phyloP scores from a whole-genome alignment of 1,140 invertebrate species.

The Nomia melanderi region DNA sequence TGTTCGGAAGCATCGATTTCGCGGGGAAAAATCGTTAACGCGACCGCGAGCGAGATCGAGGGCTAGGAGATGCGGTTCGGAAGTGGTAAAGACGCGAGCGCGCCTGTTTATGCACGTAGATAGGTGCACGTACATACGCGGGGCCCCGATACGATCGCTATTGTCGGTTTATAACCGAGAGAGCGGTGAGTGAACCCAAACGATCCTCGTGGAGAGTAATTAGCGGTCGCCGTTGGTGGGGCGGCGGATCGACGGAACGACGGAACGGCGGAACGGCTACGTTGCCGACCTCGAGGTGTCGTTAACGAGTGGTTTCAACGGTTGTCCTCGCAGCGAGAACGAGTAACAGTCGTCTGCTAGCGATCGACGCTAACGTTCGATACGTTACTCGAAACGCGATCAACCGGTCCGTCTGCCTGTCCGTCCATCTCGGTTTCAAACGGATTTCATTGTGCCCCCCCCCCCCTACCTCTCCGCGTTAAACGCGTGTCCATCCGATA shows the following conservation, averaged over 20 bases:
- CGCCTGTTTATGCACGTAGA: no score
- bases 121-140: not conserved
- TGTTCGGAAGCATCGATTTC: no score
- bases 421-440: not conserved
- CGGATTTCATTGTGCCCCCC: not conserved
- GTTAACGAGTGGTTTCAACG: slow-evolving; percentile 51
- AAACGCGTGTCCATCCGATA: no score
- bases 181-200: slow-evolving; percentile 50
- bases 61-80: not conserved
- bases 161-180: slow-evolving; percentile 41
- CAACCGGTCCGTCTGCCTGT: no score
- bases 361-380: slow-evolving; percentile 19
- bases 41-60: no score
- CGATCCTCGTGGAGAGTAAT: slow-evolving; percentile 53
- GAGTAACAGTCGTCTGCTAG: slow-evolving; percentile 8
- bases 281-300: slow-evolving; percentile 30
- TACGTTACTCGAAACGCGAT: not conserved
- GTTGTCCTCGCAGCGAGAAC: slow-evolving; percentile 11
- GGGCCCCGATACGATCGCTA: slow-evolving; percentile 41
- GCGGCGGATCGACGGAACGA: not conserved
- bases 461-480: not conserved
- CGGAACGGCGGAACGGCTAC: not conserved
- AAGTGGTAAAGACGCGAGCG: slow-evolving; percentile 19
- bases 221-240: slow-evolving; percentile 44
- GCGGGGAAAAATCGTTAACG: no score